Base-by-base conservation (phyloP, 2,797 vertebrate species). In the Dallia pectoralis region DNA sequence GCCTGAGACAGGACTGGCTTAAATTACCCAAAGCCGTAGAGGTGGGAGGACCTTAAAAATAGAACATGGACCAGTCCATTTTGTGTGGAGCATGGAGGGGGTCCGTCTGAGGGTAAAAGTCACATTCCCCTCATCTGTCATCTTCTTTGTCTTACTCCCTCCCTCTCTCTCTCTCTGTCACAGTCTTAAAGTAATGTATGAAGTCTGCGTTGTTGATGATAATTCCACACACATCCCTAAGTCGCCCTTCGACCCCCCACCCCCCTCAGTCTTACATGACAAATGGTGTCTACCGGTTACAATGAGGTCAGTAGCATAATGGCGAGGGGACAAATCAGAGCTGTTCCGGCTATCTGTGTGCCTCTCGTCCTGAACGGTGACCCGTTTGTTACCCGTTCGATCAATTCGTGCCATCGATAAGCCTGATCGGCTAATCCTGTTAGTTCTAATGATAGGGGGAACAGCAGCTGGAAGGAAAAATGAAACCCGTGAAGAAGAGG, bases 281-380 rank as follows among this genome's bases (percentile, higher is more conserved):
- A 89, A 90, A 94, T 92, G 90, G 85, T 85, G 88, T 87, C 84
- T 82, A 80, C 76, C 81, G 89, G 90, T 92, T 84, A 89, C 83
- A 93, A 93, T 90, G 86, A 89, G 93, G 93, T 93, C 92, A 93
- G 82, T 73, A 75, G 87, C 85, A 85, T 86, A 89, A 89, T 85
- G 80, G 79, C 7, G 62, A 9, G 40, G 73, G 85, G 87, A 89
- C 87, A 86, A 86, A 84, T 88, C 82, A 81, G 33, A 85, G 83
- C 87, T 83, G 89, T 90, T 90, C 87, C 75, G 75, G 79, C 74
- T 80, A 84, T 88, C 84, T 73, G 79, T 79, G 86, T 91, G 90
- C 76, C 79, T 79, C 71, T 79, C 84, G 90, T 91, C 87, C 88
- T 88, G 90, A 91, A 91, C 87, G 86, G 88, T 86, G 84, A 85